Base-by-base conservation (phyloP, 2,888 invertebrate species). In the Octodonta nipae region DNA sequence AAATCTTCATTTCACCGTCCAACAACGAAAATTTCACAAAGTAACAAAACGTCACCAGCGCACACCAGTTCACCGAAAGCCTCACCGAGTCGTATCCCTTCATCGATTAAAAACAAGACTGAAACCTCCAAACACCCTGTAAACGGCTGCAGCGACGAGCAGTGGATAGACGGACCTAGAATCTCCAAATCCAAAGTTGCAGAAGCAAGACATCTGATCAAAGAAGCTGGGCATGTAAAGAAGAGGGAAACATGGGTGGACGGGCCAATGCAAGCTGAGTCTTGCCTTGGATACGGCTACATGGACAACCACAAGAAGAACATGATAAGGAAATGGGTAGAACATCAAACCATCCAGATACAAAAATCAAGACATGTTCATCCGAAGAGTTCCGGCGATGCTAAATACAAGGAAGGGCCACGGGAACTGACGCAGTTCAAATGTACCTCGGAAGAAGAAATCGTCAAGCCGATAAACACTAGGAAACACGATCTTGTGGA, bases 101-200 rank as follows among this genome's bases (percentile, higher is more conserved):
- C 61, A 49, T 57, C 68, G 3, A 72, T 73, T 29, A 41, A 35
- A 16, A 75, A 67, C 10, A 66, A 69, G 46, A 66, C 70, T 15
- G 49, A 59, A 1, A 47, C 58, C 3, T 57, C 63, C 40, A 13
- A 30, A 13, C 75, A 73, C 51, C 22, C 32, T 4, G 50, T 55
- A 13, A 65, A 62, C 30, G 65, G 68, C 6, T 65, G 66, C 12
- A 84, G 82, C 45, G 88, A 89, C 52, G 93, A 93, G 54, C 87
- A 89, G 55, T 95, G 93, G 93, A 86, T 93, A 40, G 93, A 95
- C 62, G 93, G 93, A 0, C 93, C 93, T 0, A 73, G 88, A 53
- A 84, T 89, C 49, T 84, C 83, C 1, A 78, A 80, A 52, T 81
- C 78, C 11, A 26, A 26, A 4, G 46, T 49, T 2, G 84, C 83